phyloP scores from a whole-genome alignment of 2,113 vertebrate genomes.

The Paramisgurnus dabryanus region DNA sequence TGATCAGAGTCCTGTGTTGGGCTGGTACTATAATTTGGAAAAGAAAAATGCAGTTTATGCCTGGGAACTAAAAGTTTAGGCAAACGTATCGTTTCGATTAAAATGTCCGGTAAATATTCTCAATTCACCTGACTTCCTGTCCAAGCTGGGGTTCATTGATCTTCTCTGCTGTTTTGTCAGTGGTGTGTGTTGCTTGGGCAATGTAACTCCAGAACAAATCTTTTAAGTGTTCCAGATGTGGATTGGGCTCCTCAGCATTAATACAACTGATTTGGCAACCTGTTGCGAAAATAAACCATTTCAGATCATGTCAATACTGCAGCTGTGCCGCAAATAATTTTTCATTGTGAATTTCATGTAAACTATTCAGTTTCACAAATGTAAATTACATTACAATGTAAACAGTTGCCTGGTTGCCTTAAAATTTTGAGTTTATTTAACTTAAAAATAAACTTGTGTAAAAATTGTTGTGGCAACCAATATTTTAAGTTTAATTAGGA shows the following conservation, averaged over 20 bases:
- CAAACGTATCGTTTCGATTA: neutral
- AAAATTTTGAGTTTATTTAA: too few relatives aligned
- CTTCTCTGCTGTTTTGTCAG: neutral
- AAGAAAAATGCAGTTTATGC: neutral
- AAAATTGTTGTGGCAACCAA: too few relatives aligned
- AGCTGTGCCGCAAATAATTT: neutral
- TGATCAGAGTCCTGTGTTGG: slow-evolving; percentile 54
- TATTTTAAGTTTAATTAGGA: too few relatives aligned
- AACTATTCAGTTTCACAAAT: too few relatives aligned
- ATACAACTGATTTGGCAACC: slow-evolving; percentile 60
- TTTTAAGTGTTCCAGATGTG: slow-evolving; percentile 55
- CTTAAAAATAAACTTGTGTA: too few relatives aligned
- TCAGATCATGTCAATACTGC: neutral
- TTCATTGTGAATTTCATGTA: too few relatives aligned
- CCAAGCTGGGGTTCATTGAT: slow-evolving; percentile 46
- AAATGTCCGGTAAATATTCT: neutral
- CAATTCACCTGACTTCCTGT: slow-evolving; percentile 70
- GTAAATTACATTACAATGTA: too few relatives aligned
- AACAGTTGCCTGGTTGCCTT: too few relatives aligned
- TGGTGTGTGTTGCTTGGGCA: neutral
- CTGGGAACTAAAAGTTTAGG: neutral
- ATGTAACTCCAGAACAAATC: slow-evolving; percentile 1
- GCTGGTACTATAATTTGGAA: slow-evolving; percentile 44
- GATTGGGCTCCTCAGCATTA: slow-evolving; percentile 55
- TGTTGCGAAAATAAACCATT: neutral